Evolutionary conservation across 2,797 vertebrate genomes (phyloP).

Genomic region (Cynopterus sphinx): DNA sequence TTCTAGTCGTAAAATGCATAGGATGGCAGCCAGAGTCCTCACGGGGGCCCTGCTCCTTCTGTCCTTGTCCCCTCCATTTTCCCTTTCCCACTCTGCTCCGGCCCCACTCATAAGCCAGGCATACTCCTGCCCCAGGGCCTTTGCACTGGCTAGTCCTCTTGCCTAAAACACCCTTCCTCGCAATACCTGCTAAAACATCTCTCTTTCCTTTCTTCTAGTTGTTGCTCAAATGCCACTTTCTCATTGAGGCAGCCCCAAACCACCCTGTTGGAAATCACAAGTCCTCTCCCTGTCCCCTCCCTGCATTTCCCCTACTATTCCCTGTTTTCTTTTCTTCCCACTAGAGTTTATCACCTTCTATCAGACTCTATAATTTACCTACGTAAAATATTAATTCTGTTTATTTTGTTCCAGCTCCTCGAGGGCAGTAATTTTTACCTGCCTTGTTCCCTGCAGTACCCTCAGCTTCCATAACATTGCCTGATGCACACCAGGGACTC

Average conservation of each 20-base stretch:
- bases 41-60: fast-evolving
- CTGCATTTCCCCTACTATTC: too few species aligned
- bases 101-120: background rate
- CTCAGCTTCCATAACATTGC: background rate
- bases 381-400: background rate
- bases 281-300: background rate
- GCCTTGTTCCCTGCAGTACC: background rate
- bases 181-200: background rate
- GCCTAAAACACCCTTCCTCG: background rate
- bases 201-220: background rate
- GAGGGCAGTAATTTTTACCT: background rate
- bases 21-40: background rate
- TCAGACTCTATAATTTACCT: background rate
- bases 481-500: background rate
- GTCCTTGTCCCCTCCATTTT: background rate
- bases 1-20: fast-evolving
- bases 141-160: background rate
- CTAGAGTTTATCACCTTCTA: background rate
- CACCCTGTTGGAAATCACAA: background rate
- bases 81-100: too few species aligned
- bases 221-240: background rate
- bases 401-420: background rate
- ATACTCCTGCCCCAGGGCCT: background rate
- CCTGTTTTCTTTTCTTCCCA: too few species aligned
- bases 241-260: background rate